Percentiles rank a stretch among this genome's conserved stretches.
Conservation (phyloP, 92 coral and sea anemone genomes). For the Heteractis magnifica region DNA sequence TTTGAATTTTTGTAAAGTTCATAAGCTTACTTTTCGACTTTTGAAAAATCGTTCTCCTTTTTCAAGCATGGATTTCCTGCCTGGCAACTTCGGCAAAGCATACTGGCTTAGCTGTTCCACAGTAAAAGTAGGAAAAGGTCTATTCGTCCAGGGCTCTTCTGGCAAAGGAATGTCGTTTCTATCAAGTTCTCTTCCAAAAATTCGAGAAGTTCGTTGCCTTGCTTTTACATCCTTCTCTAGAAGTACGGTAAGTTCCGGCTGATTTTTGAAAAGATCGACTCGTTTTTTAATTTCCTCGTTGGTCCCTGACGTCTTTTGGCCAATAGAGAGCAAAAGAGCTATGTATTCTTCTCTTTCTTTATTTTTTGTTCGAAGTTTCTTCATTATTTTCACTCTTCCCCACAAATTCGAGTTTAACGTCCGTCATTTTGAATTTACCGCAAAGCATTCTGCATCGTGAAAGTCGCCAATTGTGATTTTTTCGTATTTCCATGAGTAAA, state of each 20-base stretch:
- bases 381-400: constrained; percentile 1
- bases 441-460: too few species aligned
- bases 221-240: constrained; percentile 14
- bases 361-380: background rate
- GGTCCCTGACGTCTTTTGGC: constrained; percentile 35
- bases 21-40: constrained; percentile 32
- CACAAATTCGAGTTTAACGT: constrained; percentile 6
- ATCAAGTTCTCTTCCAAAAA: constrained; percentile 25
- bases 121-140: constrained; percentile 37
- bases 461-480: too few species aligned
- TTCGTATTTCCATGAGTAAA: too few species aligned
- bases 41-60: constrained; percentile 43
- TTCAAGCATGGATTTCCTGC: constrained; percentile 42
- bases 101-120: constrained; percentile 21
- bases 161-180: constrained; percentile 14
- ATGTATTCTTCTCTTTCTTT: constrained; percentile 1
- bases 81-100: constrained; percentile 34
- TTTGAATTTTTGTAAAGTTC: background rate
- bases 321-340: constrained; percentile 15
- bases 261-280: constrained; percentile 18
- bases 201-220: constrained; percentile 4
- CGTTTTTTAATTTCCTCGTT: constrained; percentile 22
- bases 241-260: constrained; percentile 23
- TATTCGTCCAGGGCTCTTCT: constrained; percentile 24
- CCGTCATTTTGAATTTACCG: too few species aligned